These are phyloP conservation scores for Australoheros scitulus DNA, from an alignment of 2,113 vertebrate genomes.

Conservation along the genomic window DNA sequence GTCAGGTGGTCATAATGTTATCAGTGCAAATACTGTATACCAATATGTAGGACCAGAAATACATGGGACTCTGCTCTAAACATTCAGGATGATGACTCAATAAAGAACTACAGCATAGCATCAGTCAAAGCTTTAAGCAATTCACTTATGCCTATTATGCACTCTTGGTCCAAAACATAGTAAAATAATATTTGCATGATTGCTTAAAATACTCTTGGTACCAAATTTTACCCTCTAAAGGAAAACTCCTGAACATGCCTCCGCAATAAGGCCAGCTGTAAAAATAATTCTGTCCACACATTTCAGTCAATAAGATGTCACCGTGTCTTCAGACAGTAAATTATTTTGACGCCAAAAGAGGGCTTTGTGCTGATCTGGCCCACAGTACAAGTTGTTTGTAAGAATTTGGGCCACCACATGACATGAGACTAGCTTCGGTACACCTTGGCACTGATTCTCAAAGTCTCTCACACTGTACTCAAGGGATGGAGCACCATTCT, in stretches of 20 bases:
- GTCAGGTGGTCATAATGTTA: no score
- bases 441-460: no score
- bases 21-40: neutral
- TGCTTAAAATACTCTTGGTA: neutral
- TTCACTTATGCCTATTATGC: neutral
- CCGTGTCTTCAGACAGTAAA: neutral
- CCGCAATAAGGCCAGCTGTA: neutral
- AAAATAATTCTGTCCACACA: neutral
- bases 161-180: neutral
- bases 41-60: neutral
- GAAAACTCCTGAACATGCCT: neutral
- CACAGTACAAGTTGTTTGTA: no score
- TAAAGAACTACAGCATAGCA: neutral
- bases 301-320: neutral
- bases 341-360: no score
- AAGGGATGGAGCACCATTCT: neutral
- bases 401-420: no score
- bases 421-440: neutral
- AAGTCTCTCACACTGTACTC: neutral
- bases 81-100: neutral
- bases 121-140: neutral
- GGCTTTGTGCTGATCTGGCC: no score
- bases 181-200: neutral
- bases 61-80: neutral
- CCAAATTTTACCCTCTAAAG: neutral